These are phyloP conservation scores for Siphamia tubifer DNA, from an alignment of 2,113 vertebrate species.

Conservation along the genomic window DNA sequence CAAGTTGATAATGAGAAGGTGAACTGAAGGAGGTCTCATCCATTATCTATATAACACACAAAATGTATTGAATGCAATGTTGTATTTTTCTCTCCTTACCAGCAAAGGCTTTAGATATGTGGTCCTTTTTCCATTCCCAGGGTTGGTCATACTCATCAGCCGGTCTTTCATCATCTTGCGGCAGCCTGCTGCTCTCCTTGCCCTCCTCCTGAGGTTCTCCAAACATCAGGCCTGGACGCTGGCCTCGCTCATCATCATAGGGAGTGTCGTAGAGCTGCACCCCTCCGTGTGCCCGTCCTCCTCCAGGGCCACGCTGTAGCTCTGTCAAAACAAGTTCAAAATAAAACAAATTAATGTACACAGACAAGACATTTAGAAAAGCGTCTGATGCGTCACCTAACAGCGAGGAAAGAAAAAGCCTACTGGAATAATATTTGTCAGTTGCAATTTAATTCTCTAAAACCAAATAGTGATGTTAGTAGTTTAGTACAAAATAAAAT, in stretches of 20 bases:
- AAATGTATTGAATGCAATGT: background rate
- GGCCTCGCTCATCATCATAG: conserved; percentile 84
- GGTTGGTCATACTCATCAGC: conserved; percentile 97
- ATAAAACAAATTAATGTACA: background rate
- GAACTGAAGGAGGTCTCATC: background rate
- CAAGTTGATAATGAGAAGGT: background rate
- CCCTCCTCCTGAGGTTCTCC: conserved; percentile 81
- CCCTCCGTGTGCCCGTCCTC: conserved; percentile 42
- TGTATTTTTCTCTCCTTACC: conserved; percentile 70
- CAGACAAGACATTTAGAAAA: background rate
- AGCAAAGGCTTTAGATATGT: conserved; percentile 90
- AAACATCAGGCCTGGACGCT: conserved; percentile 50
- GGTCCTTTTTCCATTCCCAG: conserved; percentile 96
- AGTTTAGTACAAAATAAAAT: conserved; percentile 19
- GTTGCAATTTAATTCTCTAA: background rate
- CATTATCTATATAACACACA: background rate
- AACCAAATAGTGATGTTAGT: conserved; percentile 27
- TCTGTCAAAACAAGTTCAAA: conserved; percentile 52
- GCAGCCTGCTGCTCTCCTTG: conserved; percentile 91
- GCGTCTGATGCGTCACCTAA: background rate
- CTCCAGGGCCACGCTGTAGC: conserved; percentile 73
- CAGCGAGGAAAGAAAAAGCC: background rate
- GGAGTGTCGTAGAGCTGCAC: conserved; percentile 94
- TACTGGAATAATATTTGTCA: conserved; percentile 16
- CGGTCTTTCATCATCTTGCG: conserved; percentile 94